Percentiles rank a stretch among this genome's conserved stretches.
phyloP scores from a whole-genome alignment of 2,113 vertebrate species.

The Gasterosteus nipponicus region DNA sequence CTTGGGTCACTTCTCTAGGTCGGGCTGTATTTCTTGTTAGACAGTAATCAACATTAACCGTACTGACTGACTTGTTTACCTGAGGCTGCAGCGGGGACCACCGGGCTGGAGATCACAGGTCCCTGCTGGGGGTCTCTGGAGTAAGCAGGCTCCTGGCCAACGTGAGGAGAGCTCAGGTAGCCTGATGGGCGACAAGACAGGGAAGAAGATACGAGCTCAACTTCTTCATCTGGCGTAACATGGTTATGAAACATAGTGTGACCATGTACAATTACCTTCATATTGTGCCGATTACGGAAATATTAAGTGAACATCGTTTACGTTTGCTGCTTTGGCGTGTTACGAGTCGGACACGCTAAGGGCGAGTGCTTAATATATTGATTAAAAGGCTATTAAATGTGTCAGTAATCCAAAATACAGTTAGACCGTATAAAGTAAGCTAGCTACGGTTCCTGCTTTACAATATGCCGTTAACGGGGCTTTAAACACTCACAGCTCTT shows the following conservation, averaged over 20 bases:
- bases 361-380: background rate
- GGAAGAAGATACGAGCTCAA: background rate
- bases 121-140: conserved; percentile 70
- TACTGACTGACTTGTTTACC: conserved; percentile 57
- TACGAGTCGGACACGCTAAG: background rate
- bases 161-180: conserved; percentile 80
- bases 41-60: too few relatives aligned
- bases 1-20: background rate
- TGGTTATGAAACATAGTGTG: too few relatives aligned
- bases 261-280: background rate
- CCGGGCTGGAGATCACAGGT: conserved; percentile 72
- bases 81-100: conserved; percentile 65
- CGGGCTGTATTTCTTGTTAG: background rate
- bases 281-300: background rate
- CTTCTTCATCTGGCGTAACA: background rate
- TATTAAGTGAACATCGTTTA: background rate
- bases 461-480: background rate
- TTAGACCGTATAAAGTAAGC: background rate
- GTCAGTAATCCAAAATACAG: background rate
- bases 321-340: background rate
- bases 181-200: conserved; percentile 57
- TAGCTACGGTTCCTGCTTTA: background rate
- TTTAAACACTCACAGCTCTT: background rate
- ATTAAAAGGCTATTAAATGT: background rate
- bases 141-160: conserved; percentile 72